phyloP scores from a whole-genome alignment of 2,888 invertebrate species.

The Therioaphis trifolii region DNA sequence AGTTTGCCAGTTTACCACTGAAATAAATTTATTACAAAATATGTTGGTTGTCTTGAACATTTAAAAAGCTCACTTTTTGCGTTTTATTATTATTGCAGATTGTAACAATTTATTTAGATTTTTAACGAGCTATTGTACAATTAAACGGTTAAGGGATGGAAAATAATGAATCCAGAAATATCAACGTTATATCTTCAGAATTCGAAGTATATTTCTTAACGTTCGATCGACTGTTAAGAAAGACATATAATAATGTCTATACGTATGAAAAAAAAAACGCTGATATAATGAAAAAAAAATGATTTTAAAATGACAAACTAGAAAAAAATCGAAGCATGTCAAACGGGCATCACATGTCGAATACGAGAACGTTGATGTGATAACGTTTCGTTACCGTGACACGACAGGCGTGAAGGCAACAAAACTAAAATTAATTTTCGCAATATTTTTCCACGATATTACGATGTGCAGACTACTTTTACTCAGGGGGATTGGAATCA shows the following conservation, averaged over 20 bases:
- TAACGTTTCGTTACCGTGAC: background rate
- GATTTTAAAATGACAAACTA: slow-evolving; percentile 41
- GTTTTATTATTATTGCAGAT: too few species aligned
- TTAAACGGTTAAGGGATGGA: too few species aligned
- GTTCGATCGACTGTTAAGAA: background rate
- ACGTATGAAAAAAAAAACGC: background rate
- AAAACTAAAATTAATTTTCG: slow-evolving; percentile 5
- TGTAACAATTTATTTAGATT: too few species aligned
- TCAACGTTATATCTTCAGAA: background rate
- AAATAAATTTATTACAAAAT: too few species aligned
- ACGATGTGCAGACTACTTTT: background rate
- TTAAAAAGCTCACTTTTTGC: too few species aligned
- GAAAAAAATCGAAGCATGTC: slow-evolving; percentile 22
- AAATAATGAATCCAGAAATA: background rate
- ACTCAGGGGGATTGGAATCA: too few species aligned
- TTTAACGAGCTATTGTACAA: too few species aligned
- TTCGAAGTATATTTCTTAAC: background rate
- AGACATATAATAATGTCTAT: background rate
- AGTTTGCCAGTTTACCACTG: too few species aligned
- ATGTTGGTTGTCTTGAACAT: too few species aligned
- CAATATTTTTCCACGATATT: background rate
- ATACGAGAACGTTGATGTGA: slow-evolving; percentile 13
- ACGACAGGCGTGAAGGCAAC: background rate
- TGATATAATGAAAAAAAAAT: slow-evolving; percentile 31
- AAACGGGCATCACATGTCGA: slow-evolving; percentile 25